phyloP scores from a whole-genome alignment of 2,113 vertebrate species.

The Phrynosoma platyrhinos region DNA sequence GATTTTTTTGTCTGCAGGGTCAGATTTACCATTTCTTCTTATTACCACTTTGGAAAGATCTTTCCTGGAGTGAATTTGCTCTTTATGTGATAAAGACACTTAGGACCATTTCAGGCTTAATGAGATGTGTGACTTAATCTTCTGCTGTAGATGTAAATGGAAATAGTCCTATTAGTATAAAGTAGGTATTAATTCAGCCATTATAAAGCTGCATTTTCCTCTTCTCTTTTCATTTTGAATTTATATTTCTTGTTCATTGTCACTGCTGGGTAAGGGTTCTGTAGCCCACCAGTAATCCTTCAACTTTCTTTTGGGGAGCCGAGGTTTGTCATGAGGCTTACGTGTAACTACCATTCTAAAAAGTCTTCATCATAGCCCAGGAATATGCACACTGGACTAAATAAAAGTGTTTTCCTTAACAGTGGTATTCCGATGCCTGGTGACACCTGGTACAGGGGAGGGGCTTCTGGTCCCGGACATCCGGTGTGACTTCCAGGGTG shows the following conservation, averaged over 20 bases:
- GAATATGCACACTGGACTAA: too few species aligned
- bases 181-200: slow-evolving; percentile 48
- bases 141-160: slow-evolving; percentile 58
- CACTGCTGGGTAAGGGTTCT: neutral
- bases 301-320: neutral
- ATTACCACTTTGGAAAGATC: slow-evolving; percentile 52
- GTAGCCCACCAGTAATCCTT: neutral
- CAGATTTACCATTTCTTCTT: slow-evolving; percentile 60
- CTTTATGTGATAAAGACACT: slow-evolving; percentile 62
- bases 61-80: slow-evolving; percentile 49
- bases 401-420: too few species aligned
- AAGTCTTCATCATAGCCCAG: too few species aligned
- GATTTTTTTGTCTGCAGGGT: slow-evolving; percentile 23
- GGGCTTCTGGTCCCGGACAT: too few species aligned
- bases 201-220: slow-evolving; percentile 42
- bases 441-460: too few species aligned
- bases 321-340: too few species aligned
- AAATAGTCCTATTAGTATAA: slow-evolving; percentile 60
- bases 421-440: too few species aligned
- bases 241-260: slow-evolving; percentile 50
- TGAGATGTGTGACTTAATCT: slow-evolving; percentile 58
- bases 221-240: slow-evolving; percentile 35
- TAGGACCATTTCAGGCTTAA: slow-evolving; percentile 60
- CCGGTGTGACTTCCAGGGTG: too few species aligned
- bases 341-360: too few species aligned